Conservation (phyloP, 92 coral and sea anemone genomes). For the Metridium senile region DNA sequence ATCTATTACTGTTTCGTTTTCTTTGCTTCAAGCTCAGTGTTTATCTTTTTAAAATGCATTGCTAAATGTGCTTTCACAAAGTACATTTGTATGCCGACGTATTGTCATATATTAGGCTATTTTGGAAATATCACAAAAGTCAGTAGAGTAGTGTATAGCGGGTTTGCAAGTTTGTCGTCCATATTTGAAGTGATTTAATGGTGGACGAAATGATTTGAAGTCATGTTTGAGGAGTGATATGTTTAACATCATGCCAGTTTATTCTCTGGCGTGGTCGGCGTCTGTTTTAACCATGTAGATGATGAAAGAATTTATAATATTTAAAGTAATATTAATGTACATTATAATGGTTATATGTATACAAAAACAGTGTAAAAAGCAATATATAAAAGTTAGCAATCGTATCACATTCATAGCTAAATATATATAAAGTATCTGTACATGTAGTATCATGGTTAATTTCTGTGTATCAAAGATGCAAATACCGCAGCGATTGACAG, state of each 20-base stretch:
- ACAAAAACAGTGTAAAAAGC: slow-evolving; percentile 27
- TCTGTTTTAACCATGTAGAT: slow-evolving; percentile 16
- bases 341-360: slow-evolving; percentile 27
- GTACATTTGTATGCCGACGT: background rate
- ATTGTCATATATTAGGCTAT: background rate
- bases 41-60: background rate
- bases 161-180: background rate
- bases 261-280: slow-evolving; percentile 9
- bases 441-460: background rate
- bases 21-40: slow-evolving; percentile 10
- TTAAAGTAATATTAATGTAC: slow-evolving; percentile 38
- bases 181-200: slow-evolving; percentile 7
- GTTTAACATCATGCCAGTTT: background rate
- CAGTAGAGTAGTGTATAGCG: background rate
- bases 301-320: slow-evolving; percentile 28
- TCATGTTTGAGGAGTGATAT: slow-evolving; percentile 3
- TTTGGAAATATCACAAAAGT: background rate
- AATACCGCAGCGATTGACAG: no score
- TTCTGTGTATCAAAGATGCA: slow-evolving; percentile 1
- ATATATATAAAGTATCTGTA: background rate
- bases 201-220: background rate
- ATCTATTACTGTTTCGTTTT: background rate
- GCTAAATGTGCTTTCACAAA: slow-evolving; percentile 30
- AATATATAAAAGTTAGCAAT: slow-evolving; percentile 14
- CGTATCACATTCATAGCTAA: slow-evolving; percentile 10